Evolutionary conservation across 2,113 vertebrate species (phyloP).

Genomic region (Columbina picui): DNA sequence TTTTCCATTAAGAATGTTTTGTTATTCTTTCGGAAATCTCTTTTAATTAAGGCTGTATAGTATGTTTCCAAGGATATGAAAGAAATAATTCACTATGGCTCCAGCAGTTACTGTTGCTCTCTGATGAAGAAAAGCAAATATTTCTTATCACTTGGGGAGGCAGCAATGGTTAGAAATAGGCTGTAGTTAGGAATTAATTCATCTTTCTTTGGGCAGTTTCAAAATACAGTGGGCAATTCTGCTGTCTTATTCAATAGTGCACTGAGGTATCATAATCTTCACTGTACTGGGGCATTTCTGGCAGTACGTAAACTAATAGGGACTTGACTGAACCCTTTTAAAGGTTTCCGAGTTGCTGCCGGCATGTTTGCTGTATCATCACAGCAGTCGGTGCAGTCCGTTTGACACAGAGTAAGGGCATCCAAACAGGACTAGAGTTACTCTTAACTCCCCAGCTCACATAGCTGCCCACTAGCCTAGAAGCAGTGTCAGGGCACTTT

Average conservation of each 20-base stretch:
- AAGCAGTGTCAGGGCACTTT: background rate
- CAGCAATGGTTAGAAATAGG: background rate
- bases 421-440: background rate
- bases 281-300: background rate
- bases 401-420: background rate
- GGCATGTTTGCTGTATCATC: background rate
- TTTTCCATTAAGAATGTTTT: slow-evolving; percentile 23
- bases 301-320: background rate
- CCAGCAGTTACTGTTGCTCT: background rate
- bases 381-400: background rate
- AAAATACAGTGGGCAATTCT: background rate
- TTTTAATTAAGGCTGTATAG: slow-evolving; percentile 58
- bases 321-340: background rate
- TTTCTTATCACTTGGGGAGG: background rate
- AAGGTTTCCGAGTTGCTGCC: background rate
- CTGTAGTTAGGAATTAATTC: background rate
- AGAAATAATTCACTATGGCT: slow-evolving; percentile 28
- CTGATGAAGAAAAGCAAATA: slow-evolving; percentile 29
- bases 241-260: background rate
- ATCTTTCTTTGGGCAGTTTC: background rate
- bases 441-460: background rate
- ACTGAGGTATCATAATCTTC: background rate
- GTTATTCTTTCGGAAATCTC: slow-evolving; percentile 35
- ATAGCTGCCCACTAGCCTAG: background rate
- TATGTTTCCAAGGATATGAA: slow-evolving; percentile 57